These are phyloP conservation scores for Laspeyria flexula DNA, from an alignment of 2,888 invertebrate species.

Conservation along the genomic window DNA sequence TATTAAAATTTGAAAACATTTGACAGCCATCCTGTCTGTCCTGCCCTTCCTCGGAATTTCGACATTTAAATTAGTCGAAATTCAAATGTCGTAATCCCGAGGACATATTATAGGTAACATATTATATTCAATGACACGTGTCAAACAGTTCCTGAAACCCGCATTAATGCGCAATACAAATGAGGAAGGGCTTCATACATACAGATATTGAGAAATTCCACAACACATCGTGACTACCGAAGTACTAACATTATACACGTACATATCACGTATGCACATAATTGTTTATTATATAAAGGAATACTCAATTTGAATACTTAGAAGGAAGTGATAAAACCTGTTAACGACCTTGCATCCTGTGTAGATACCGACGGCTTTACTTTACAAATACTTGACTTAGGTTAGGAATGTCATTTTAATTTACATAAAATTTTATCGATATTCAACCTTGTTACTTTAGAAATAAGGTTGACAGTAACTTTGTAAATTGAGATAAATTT, in stretches of 20 bases:
- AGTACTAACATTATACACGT: slow-evolving; percentile 10
- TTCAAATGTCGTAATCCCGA: no score
- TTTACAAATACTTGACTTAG: slow-evolving; percentile 58
- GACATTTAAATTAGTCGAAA: no score
- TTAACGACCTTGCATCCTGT: slow-evolving; percentile 67
- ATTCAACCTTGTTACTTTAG: neutral
- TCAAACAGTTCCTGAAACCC: no score
- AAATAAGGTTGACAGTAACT: neutral
- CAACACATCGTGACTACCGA: slow-evolving; percentile 19
- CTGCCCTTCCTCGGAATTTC: no score
- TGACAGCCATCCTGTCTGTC: no score
- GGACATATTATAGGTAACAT: no score
- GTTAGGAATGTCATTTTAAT: slow-evolving; percentile 53
- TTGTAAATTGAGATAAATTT: slow-evolving; percentile 11
- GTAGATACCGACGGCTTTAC: slow-evolving; percentile 65
- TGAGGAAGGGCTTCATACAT: neutral
- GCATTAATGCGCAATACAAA: neutral
- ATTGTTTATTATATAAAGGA: slow-evolving; percentile 47
- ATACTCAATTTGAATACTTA: slow-evolving; percentile 56
- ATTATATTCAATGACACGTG: no score
- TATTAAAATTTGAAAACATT: no score
- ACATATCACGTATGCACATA: slow-evolving; percentile 46
- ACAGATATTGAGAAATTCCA: slow-evolving; percentile 14
- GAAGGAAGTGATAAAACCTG: slow-evolving; percentile 66
- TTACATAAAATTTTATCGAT: slow-evolving; percentile 20